Conservation (phyloP, 2,888 invertebrate genomes). For the Acleris laterana region DNA sequence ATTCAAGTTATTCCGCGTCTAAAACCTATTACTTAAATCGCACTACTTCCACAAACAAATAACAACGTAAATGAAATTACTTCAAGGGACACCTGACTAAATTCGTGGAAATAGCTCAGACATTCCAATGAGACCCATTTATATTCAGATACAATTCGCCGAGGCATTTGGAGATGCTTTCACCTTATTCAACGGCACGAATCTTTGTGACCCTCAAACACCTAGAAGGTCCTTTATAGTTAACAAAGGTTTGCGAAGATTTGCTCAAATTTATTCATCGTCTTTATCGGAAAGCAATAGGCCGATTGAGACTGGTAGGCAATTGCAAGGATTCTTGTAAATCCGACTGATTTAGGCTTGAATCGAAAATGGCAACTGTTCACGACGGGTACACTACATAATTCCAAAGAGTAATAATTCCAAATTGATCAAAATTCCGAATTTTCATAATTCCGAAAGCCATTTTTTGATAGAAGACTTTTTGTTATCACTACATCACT, state of each 20-base stretch:
- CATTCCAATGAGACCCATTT: slow-evolving; percentile 31
- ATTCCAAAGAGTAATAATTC: too few relatives aligned
- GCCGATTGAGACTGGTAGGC: neutral
- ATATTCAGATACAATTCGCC: slow-evolving; percentile 25
- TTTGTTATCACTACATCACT: too few relatives aligned
- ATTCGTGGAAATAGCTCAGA: slow-evolving; percentile 16
- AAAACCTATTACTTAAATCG: neutral
- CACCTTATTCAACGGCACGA: slow-evolving; percentile 18
- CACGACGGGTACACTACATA: too few relatives aligned
- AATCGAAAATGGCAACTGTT: too few relatives aligned
- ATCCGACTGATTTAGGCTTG: too few relatives aligned
- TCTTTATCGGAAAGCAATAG: slow-evolving; percentile 17
- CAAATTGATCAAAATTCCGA: too few relatives aligned
- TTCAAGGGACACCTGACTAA: slow-evolving; percentile 19
- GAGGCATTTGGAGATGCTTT: slow-evolving; percentile 25
- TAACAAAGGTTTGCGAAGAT: neutral
- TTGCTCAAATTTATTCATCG: slow-evolving; percentile 10
- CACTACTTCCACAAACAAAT: neutral
- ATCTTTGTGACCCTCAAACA: neutral
- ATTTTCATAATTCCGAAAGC: too few relatives aligned
- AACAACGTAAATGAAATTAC: neutral
- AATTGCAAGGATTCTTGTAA: slow-evolving; percentile 5
- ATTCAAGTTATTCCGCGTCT: neutral
- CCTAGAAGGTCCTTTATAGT: neutral
- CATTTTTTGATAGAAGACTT: too few relatives aligned